Percentiles rank a stretch among this genome's conserved stretches.
Evolutionary conservation across 2,113 vertebrate species (phyloP).

Genomic region (Odocoileus hemionus): DNA sequence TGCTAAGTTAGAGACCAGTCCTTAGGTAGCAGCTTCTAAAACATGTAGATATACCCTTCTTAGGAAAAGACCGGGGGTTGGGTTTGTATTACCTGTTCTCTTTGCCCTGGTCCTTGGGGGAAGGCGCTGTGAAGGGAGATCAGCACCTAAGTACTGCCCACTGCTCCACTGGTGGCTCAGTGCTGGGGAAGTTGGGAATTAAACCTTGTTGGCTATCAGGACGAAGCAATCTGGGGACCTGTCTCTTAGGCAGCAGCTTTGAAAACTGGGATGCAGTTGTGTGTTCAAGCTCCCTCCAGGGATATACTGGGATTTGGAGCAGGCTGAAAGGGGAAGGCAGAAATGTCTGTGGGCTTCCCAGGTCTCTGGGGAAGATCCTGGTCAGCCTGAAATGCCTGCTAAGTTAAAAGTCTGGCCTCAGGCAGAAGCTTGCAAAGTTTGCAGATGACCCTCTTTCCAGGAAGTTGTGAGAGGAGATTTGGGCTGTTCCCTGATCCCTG

Average conservation of each 20-base stretch:
- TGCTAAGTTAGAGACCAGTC: not conserved
- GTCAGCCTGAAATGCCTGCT: not conserved
- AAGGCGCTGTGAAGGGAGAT: not conserved
- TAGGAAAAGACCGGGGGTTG: not conserved
- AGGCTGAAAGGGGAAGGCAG: not conserved
- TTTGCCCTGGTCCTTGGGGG: not conserved
- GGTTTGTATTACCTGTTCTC: not conserved
- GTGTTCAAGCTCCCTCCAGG: not conserved
- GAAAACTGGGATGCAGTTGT: not conserved
- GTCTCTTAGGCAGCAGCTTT: not conserved
- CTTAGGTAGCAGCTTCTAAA: not conserved
- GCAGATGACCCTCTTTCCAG: not conserved
- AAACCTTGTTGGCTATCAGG: not conserved
- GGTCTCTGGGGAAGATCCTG: not conserved
- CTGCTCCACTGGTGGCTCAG: not conserved
- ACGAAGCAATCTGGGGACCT: fast-evolving
- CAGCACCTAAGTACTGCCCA: not conserved
- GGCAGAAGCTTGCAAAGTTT: not conserved
- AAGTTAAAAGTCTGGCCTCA: not conserved
- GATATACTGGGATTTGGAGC: not conserved
- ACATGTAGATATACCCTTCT: not conserved
- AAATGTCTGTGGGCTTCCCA: not conserved
- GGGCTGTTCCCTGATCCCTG: not conserved
- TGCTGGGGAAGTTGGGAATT: not conserved
- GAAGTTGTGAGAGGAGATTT: not conserved